Percentiles rank a stretch among this genome's conserved stretches.
phyloP scores from a whole-genome alignment of 2,113 vertebrate species.

The Theropithecus gelada region DNA sequence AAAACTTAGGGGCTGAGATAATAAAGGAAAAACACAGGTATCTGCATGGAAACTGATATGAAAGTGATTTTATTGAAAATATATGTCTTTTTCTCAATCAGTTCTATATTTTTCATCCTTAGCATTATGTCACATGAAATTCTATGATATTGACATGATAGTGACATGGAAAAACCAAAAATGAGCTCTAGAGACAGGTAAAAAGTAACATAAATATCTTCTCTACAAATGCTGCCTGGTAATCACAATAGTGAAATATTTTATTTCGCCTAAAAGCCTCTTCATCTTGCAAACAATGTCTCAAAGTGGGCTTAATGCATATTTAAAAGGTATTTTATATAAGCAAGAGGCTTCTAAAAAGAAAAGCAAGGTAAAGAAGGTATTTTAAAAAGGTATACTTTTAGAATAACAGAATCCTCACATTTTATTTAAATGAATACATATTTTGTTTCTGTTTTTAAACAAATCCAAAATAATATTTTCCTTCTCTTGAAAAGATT shows the following conservation, averaged over 20 bases:
- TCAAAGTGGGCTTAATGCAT: background rate
- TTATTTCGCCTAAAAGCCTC: slow-evolving; percentile 17
- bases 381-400: background rate
- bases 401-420: background rate
- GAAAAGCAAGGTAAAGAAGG: background rate
- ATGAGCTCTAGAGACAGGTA: background rate
- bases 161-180: background rate
- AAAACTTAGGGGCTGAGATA: background rate
- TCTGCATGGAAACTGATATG: background rate
- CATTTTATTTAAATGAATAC: background rate
- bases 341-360: slow-evolving; percentile 15
- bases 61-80: background rate
- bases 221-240: background rate
- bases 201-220: background rate
- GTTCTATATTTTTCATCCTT: background rate
- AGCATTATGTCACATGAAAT: background rate
- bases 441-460: slow-evolving; percentile 42
- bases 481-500: slow-evolving; percentile 52
- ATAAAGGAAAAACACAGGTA: background rate
- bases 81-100: background rate
- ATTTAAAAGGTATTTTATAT: slow-evolving; percentile 6
- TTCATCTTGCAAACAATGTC: background rate
- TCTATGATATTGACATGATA: background rate
- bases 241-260: slow-evolving; percentile 1
- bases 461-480: background rate